A percentile compares a stretch with the other conserved stretches of the same genome.
Conservation (phyloP, 2,888 invertebrate species). For the Cryptus viduatorius region DNA sequence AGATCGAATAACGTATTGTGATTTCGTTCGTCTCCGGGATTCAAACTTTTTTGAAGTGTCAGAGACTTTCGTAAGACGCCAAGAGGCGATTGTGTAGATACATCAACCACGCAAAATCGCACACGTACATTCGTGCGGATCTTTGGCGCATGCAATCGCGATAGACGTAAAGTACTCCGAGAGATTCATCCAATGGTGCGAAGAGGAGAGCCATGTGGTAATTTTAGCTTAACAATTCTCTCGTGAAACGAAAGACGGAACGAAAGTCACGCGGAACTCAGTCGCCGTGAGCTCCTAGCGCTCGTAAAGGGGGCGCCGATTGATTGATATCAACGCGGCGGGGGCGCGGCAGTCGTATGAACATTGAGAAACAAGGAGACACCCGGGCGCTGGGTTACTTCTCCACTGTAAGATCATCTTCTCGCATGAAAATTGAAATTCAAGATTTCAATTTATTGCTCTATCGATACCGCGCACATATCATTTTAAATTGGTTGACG, state of each 20-base stretch:
- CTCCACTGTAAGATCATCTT: not conserved
- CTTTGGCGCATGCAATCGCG: constrained; percentile 14
- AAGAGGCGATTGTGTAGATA: constrained; percentile 19
- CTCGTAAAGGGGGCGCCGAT: constrained; percentile 80
- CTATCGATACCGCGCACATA: constrained; percentile 20
- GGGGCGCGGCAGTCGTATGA: constrained; percentile 34
- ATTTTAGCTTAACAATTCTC: constrained; percentile 81
- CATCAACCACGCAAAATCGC: constrained; percentile 9
- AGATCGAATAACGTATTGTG: constrained; percentile 64
- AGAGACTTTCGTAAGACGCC: not conserved
- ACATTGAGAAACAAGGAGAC: not conserved
- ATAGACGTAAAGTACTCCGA: constrained; percentile 10
- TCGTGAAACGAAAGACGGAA: constrained; percentile 67
- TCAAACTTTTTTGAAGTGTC: constrained; percentile 26
- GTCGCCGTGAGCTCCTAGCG: constrained; percentile 65
- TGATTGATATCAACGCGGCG: constrained; percentile 80
- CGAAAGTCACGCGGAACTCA: constrained; percentile 64
- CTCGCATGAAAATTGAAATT: constrained; percentile 18
- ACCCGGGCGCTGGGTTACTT: not conserved
- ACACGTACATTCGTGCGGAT: constrained; percentile 13
- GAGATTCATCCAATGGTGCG: constrained; percentile 44
- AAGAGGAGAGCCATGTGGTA: constrained; percentile 77
- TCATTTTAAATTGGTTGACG: constrained; percentile 40
- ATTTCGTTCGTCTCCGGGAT: constrained; percentile 68
- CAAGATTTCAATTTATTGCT: constrained; percentile 28